Evolutionary conservation across 2,113 vertebrate genomes (phyloP), one percentile per base, ranked within the genome.

Genomic region (Theristicus caerulescens): DNA sequence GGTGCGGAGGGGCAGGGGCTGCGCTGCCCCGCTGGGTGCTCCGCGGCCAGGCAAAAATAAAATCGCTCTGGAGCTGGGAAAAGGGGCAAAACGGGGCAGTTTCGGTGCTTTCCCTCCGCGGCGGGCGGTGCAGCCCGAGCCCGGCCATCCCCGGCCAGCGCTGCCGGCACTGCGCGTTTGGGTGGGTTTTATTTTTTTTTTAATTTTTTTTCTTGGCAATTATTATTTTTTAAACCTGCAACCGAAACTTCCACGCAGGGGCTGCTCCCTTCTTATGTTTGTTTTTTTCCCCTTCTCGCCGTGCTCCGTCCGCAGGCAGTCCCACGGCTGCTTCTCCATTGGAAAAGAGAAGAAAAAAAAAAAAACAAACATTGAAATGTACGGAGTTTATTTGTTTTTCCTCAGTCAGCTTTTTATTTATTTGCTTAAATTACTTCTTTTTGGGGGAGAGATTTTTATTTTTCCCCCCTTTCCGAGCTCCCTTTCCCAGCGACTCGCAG

Each of bases 201-300:
- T 24, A 5, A 38, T 10, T 77, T 46, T 31, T 46, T 51, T 10
- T 47, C 4, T 29, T 7, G 8, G 5, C 24, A 34, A 13, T 65
- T 79, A 9, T 44, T 55, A 6, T 34, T 86, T 66, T 51, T 80
- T 11, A 80, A 83, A 25, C 13, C 10, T 21, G 0, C 12, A 8
- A 52, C 25, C 20, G 40, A 52, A 91, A 52, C 38, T 86, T 44
- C 16, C 22, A 5, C 9, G 20, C 14, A 20, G 11, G 13, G 36
- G 14, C 38, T 61, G 10, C 21, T 69, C 16, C 8, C 9, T 47
- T 2, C 13, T 26, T 16, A 1, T 2, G 9, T 38, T 59, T 62
- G 49, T n/a, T n/a, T 20, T 38, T 25, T 31, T 3, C 21, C 47
- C 6, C 15, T 62, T 38, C 11, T 51, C 4, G 1, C 2, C 0